Evolutionary conservation across 2,888 invertebrate genomes (phyloP).

Genomic region (Rotaria magnacalcarata): DNA sequence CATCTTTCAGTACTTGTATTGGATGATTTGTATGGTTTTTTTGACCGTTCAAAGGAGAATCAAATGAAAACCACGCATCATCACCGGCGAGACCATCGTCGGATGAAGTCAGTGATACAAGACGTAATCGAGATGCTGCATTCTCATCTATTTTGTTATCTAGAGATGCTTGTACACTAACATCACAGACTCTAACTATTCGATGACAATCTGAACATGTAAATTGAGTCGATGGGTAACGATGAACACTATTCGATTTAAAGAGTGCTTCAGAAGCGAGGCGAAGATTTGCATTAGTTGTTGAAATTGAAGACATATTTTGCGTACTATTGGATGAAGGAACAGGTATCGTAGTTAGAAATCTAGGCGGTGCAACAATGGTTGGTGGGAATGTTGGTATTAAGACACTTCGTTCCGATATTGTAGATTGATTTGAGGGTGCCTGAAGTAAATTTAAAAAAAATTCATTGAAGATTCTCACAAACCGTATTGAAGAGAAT

Average conservation of each 20-base stretch:
- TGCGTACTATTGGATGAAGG: neutral
- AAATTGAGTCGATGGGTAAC: neutral
- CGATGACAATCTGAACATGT: neutral
- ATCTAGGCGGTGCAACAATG: neutral
- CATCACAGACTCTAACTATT: neutral
- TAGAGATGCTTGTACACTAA: neutral
- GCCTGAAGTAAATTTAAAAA: neutral
- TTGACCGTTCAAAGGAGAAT: neutral
- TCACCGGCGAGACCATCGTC: neutral
- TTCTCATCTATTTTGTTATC: neutral
- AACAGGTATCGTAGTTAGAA: neutral
- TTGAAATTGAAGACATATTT: neutral
- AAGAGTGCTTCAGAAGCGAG: neutral
- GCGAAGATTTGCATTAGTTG: neutral
- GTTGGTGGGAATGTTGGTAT: slow-evolving; percentile 16
- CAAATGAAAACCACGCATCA: neutral
- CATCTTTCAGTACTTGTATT: neutral
- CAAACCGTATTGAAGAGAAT: too few species aligned
- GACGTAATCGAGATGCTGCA: neutral
- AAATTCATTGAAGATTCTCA: too few species aligned
- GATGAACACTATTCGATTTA: slow-evolving; percentile 18
- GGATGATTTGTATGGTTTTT: neutral
- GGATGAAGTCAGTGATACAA: neutral
- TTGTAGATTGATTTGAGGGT: neutral
- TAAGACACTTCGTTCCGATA: neutral